Percentiles rank a stretch among this genome's conserved stretches.
Conservation (phyloP, 2,888 invertebrate species). For the Andrena minutula region DNA sequence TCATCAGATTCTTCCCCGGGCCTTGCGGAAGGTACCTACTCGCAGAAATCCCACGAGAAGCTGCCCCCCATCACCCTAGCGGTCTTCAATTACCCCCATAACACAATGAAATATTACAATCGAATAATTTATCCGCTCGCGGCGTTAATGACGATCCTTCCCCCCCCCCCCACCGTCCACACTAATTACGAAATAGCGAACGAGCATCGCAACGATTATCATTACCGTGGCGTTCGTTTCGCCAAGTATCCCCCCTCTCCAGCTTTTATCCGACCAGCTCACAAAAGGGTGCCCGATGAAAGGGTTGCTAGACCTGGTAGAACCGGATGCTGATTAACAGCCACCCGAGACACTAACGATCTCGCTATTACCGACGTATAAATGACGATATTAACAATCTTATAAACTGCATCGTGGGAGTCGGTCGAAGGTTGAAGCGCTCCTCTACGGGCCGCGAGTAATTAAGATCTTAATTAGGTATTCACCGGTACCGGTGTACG, state of each 20-base stretch:
- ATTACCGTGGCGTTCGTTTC: constrained; percentile 48
- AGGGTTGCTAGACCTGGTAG: constrained; percentile 63
- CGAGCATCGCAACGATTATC: constrained; percentile 51
- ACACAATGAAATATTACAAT: constrained; percentile 60
- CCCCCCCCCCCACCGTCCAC: constrained; percentile 37
- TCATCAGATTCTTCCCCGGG: too few species aligned
- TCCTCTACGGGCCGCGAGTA: constrained; percentile 73
- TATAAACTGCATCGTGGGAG: constrained; percentile 80
- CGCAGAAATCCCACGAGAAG: neutral
- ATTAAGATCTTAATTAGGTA: constrained; percentile 83
- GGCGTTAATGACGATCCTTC: constrained; percentile 56
- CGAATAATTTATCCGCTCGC: constrained; percentile 57
- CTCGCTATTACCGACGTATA: constrained; percentile 73
- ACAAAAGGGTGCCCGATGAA: constrained; percentile 68
- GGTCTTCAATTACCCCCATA: constrained; percentile 53
- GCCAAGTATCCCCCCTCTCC: constrained; percentile 39
- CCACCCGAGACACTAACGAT: constrained; percentile 71
- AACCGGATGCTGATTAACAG: constrained; percentile 71
- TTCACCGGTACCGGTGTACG: constrained; percentile 74
- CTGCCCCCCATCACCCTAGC: constrained; percentile 31
- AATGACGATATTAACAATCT: constrained; percentile 80
- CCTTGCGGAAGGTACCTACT: neutral
- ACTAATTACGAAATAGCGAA: constrained; percentile 55
- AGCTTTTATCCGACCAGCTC: constrained; percentile 44
- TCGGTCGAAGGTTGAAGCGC: constrained; percentile 78